Evolutionary conservation across 2,888 invertebrate species (phyloP).

Genomic region (Scaptomyza parva): DNA sequence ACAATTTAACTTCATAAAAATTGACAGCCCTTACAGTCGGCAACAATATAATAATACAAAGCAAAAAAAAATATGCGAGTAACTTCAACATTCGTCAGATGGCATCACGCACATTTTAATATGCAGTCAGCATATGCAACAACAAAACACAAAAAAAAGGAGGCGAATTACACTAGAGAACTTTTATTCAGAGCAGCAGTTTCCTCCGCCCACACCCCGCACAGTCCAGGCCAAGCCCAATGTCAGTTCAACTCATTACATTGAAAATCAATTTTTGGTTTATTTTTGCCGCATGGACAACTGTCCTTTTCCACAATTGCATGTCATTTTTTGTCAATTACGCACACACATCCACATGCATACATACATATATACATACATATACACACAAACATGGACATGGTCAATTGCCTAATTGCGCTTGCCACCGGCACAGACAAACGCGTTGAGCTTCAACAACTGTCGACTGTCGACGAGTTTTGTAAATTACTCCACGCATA

Average conservation of each 20-base stretch:
- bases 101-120: slow-evolving; percentile 76
- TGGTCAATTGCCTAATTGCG: slow-evolving; percentile 77
- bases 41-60: slow-evolving; percentile 41
- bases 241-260: slow-evolving; percentile 73
- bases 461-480: slow-evolving; percentile 54
- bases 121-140: slow-evolving; percentile 72
- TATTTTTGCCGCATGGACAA: slow-evolving; percentile 60
- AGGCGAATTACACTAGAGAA: slow-evolving; percentile 14
- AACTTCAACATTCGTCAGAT: slow-evolving; percentile 44
- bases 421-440: slow-evolving; percentile 58
- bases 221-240: too few species aligned
- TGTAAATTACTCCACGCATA: slow-evolving; percentile 74
- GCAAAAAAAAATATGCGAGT: slow-evolving; percentile 14
- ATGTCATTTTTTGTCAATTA: slow-evolving; percentile 74
- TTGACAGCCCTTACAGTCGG: slow-evolving; percentile 64
- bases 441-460: slow-evolving; percentile 77
- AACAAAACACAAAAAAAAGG: slow-evolving; percentile 22
- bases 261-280: slow-evolving; percentile 77
- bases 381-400: slow-evolving; percentile 7
- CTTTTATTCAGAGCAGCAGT: slow-evolving; percentile 5
- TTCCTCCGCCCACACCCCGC: slow-evolving; percentile 17
- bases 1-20: slow-evolving; percentile 75
- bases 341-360: slow-evolving; percentile 41
- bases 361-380: slow-evolving; percentile 17
- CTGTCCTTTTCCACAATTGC: slow-evolving; percentile 49